Evolutionary conservation across 2,888 invertebrate genomes (phyloP).

Genomic region (Metellina segmentata): DNA sequence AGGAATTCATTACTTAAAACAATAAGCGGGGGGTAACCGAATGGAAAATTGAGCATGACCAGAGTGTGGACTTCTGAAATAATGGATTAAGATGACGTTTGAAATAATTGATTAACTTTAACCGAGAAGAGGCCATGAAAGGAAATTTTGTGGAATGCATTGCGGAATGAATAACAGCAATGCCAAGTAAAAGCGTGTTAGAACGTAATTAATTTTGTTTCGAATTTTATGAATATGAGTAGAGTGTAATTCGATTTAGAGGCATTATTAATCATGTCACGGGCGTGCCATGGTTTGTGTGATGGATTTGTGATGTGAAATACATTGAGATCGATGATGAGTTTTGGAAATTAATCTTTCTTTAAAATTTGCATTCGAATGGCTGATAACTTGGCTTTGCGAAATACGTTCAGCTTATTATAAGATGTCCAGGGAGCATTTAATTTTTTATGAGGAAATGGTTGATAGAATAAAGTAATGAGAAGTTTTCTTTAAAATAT

Average conservation of each 20-base stretch:
- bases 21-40: constrained; percentile 39
- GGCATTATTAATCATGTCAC: constrained; percentile 17
- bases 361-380: neutral
- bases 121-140: constrained; percentile 11
- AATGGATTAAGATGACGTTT: constrained; percentile 55
- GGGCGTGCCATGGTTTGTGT: neutral
- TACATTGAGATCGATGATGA: constrained; percentile 11
- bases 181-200: neutral
- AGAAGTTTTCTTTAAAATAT: too few species aligned
- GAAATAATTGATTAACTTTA: constrained; percentile 46
- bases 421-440: too few species aligned
- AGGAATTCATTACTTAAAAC: constrained; percentile 68
- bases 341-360: neutral
- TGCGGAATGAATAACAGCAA: constrained; percentile 3
- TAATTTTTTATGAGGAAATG: too few species aligned
- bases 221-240: constrained; percentile 17
- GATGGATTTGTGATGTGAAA: constrained; percentile 2
- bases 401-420: too few species aligned
- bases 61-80: constrained; percentile 51
- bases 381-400: too few species aligned
- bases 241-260: neutral
- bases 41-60: constrained; percentile 20
- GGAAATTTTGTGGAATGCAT: constrained; percentile 30
- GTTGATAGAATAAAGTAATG: too few species aligned
- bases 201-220: constrained; percentile 28